phyloP scores from a whole-genome alignment of 1,140 invertebrate genomes.

The Neodiprion virginianus region DNA sequence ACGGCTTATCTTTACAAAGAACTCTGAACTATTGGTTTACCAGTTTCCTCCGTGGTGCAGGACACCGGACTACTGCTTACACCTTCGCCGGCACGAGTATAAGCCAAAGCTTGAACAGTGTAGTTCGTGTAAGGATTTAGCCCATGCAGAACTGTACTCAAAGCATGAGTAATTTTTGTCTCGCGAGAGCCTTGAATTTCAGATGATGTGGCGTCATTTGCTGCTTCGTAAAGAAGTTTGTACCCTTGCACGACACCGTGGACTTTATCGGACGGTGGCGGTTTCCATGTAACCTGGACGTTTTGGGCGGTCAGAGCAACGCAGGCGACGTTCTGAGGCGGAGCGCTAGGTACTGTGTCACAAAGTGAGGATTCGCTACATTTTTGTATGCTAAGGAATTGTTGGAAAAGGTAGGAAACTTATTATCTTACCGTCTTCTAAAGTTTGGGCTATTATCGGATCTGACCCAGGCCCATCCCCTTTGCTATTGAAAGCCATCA shows the following conservation, averaged over 20 bases:
- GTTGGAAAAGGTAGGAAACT: too few species aligned
- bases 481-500: constrained; percentile 82
- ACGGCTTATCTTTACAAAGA: too few species aligned
- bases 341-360: constrained; percentile 69
- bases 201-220: constrained; percentile 31
- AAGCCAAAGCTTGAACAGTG: constrained; percentile 81
- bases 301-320: constrained; percentile 72
- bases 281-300: constrained; percentile 78
- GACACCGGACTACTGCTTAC: constrained; percentile 71
- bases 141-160: constrained; percentile 66
- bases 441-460: constrained; percentile 73
- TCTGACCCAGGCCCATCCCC: constrained; percentile 78
- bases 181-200: constrained; percentile 61
- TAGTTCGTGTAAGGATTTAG: constrained; percentile 77
- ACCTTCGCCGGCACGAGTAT: constrained; percentile 79
- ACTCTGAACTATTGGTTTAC: constrained; percentile 40
- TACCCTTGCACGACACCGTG: constrained; percentile 83
- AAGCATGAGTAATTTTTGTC: constrained; percentile 66
- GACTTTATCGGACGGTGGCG: constrained; percentile 71
- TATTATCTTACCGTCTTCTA: constrained; percentile 74
- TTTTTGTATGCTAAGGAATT: too few species aligned
- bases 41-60: constrained; percentile 77
- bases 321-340: constrained; percentile 72
- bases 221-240: constrained; percentile 78
- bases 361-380: neutral